These are phyloP conservation scores for Leucoptera coffeella DNA, from an alignment of 2,888 invertebrate genomes.

Conservation along the genomic window DNA sequence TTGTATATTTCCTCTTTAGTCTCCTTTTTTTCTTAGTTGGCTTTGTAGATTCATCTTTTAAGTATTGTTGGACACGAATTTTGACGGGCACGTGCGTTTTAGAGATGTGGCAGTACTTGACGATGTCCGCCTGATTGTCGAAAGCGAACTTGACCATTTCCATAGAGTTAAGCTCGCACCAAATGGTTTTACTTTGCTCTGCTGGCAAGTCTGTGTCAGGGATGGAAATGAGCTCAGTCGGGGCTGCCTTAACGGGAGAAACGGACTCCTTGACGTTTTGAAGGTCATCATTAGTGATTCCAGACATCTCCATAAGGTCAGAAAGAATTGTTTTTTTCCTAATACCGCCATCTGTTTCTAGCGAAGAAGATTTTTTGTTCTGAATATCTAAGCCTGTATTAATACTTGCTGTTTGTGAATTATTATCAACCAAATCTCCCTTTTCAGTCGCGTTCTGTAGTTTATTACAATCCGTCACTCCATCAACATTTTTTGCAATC, in stretches of 20 bases:
- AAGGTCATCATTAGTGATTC: slow-evolving; percentile 30
- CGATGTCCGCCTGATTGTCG: slow-evolving; percentile 19
- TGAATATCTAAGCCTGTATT: neutral
- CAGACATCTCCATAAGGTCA: slow-evolving; percentile 45
- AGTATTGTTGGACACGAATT: no score
- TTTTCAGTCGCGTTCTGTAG: slow-evolving; percentile 4
- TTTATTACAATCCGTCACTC: neutral
- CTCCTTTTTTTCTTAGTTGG: no score
- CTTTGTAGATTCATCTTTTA: no score
- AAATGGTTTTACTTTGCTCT: slow-evolving; percentile 6
- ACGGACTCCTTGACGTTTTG: no score
- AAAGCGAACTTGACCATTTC: slow-evolving; percentile 23
- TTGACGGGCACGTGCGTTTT: no score
- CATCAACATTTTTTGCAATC: neutral
- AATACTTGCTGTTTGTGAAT: slow-evolving; percentile 4
- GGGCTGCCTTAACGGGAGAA: no score
- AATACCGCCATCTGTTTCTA: neutral
- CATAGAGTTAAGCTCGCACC: slow-evolving; percentile 18
- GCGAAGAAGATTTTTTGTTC: neutral
- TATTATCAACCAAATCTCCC: slow-evolving; percentile 4
- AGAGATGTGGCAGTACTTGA: slow-evolving; percentile 27
- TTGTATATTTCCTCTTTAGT: no score
- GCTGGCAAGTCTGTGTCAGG: neutral
- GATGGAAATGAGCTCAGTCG: slow-evolving; percentile 3
- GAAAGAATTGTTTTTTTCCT: slow-evolving; percentile 23